Conservation (phyloP, 2,888 invertebrate species). For the Achlya flavicornis region DNA sequence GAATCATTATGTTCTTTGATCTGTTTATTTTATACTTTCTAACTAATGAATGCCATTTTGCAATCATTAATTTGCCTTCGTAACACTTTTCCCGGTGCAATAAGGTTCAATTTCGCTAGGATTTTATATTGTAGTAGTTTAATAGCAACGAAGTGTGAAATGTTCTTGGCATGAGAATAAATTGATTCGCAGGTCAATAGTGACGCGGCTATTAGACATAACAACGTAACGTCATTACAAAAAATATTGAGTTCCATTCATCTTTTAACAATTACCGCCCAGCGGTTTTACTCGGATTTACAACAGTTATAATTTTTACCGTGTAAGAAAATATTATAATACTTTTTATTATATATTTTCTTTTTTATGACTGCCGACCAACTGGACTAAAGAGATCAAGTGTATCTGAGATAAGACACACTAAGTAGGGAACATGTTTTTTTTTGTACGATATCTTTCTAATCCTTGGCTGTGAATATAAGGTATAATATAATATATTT, state of each 20-base stretch:
- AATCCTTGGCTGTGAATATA: too few relatives aligned
- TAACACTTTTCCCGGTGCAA: background rate
- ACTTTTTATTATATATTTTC: too few relatives aligned
- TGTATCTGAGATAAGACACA: too few relatives aligned
- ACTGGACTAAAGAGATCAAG: too few relatives aligned
- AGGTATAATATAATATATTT: too few relatives aligned
- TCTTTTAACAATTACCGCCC: background rate
- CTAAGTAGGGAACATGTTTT: too few relatives aligned
- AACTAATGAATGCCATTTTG: conserved; percentile 9
- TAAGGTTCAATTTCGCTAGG: conserved; percentile 26
- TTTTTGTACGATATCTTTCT: too few relatives aligned
- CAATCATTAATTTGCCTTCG: conserved; percentile 17
- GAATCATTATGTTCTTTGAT: conserved; percentile 33
- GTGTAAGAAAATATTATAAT: too few relatives aligned
- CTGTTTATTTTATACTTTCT: conserved; percentile 33
- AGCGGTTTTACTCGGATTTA: too few relatives aligned
- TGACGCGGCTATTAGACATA: conserved; percentile 38
- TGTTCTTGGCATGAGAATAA: conserved; percentile 24
- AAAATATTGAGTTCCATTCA: conserved; percentile 2
- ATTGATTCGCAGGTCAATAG: conserved; percentile 31
- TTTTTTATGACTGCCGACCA: too few relatives aligned
- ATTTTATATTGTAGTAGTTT: conserved; percentile 20
- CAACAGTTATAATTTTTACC: too few relatives aligned
- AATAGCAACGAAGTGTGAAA: conserved; percentile 12
- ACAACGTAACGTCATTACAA: conserved; percentile 28